phyloP scores from a whole-genome alignment of 2,797 vertebrate genomes.

The Arctocebus calabarensis region DNA sequence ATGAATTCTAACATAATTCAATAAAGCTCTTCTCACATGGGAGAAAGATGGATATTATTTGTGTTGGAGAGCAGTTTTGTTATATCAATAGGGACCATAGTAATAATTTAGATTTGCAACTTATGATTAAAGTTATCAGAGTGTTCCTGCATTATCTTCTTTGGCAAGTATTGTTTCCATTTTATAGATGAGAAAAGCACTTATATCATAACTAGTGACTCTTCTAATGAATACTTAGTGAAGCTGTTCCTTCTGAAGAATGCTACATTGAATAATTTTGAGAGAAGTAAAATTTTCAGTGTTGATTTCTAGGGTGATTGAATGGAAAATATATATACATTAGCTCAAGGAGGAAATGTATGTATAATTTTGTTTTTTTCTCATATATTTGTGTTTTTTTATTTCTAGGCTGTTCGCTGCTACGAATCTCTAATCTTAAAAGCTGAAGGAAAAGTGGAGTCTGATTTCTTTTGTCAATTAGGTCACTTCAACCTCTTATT shows the following conservation, averaged over 20 bases:
- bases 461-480: slow-evolving; percentile 98
- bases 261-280: slow-evolving; percentile 12
- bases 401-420: slow-evolving; percentile 95
- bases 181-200: slow-evolving; percentile 47
- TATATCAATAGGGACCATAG: slow-evolving; percentile 18
- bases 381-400: slow-evolving; percentile 84
- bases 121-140: slow-evolving; percentile 49
- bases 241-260: slow-evolving; percentile 40
- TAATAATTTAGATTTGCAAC: slow-evolving; percentile 60
- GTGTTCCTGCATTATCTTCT: slow-evolving; percentile 13
- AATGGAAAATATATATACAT: slow-evolving; percentile 48
- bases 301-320: slow-evolving; percentile 35
- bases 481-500: slow-evolving; percentile 99
- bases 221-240: slow-evolving; percentile 34
- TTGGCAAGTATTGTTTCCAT: slow-evolving; percentile 48
- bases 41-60: slow-evolving; percentile 61
- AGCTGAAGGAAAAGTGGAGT: slow-evolving; percentile 98
- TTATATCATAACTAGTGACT: slow-evolving; percentile 30
- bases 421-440: slow-evolving; percentile 97
- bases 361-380: slow-evolving; percentile 67
- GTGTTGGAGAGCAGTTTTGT: slow-evolving; percentile 44
- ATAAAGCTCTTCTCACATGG: slow-evolving; percentile 40
- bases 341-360: slow-evolving; percentile 25
- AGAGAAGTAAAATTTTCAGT: slow-evolving; percentile 37
- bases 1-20: slow-evolving; percentile 58